These are phyloP conservation scores for Macaca nemestrina DNA, from an alignment of 2,113 vertebrate species.

Conservation along the genomic window DNA sequence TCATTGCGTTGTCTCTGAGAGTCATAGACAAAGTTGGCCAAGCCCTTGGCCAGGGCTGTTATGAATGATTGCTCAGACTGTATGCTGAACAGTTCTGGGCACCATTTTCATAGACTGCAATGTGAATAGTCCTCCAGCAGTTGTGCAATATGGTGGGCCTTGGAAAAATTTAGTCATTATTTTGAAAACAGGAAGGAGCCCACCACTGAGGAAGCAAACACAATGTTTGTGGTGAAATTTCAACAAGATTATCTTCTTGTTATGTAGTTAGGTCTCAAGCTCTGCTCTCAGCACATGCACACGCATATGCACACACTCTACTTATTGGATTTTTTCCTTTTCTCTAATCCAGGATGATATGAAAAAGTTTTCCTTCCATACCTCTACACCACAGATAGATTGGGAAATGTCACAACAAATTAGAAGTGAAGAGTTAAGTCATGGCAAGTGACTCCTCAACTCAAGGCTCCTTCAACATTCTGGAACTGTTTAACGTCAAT, in stretches of 20 bases:
- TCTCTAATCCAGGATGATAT: not conserved
- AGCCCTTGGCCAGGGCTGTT: not conserved
- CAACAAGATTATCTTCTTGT: not conserved
- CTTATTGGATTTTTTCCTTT: not conserved
- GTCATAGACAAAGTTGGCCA: not conserved
- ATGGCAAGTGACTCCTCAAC: not conserved
- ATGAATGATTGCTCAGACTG: not conserved
- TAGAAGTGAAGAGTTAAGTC: not conserved
- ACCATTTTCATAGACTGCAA: not conserved
- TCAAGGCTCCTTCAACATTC: not conserved
- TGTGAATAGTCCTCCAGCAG: not conserved
- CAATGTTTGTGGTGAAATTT: not conserved
- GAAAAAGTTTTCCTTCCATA: not conserved
- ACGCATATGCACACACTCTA: not conserved
- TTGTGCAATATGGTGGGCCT: not conserved
- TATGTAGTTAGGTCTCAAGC: not conserved
- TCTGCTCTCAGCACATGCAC: not conserved
- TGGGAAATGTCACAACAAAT: not conserved
- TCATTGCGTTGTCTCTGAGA: not conserved
- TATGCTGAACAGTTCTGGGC: not conserved
- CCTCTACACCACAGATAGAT: not conserved
- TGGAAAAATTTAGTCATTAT: constrained; percentile 23
- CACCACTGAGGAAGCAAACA: constrained; percentile 49
- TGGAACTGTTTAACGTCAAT: not conserved
- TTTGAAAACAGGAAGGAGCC: constrained; percentile 30